phyloP scores from a whole-genome alignment of 2,113 vertebrate genomes.

The Dermatemys mawii region DNA sequence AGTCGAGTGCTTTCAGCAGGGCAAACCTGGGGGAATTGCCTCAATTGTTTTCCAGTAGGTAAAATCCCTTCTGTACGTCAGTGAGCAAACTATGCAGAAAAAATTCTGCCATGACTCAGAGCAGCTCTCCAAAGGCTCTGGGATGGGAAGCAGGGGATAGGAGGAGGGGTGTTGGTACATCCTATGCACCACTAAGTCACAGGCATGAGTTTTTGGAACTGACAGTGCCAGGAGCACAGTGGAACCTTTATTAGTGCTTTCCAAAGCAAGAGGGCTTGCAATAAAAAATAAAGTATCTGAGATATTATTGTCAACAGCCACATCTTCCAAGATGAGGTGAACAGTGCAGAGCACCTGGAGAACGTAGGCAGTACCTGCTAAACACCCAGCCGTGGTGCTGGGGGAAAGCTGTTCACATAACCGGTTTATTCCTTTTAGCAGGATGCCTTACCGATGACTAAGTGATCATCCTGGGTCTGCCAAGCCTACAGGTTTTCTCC shows the following conservation, averaged over 20 bases:
- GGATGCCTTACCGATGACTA: not conserved
- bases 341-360: not conserved
- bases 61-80: not conserved
- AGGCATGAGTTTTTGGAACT: slow-evolving; percentile 53
- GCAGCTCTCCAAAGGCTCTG: not conserved
- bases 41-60: slow-evolving; percentile 22
- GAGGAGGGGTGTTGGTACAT: not conserved
- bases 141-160: not conserved
- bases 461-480: not conserved
- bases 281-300: slow-evolving; percentile 43
- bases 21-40: not conserved
- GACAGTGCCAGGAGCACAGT: not conserved
- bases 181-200: slow-evolving; percentile 44
- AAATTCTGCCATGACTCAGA: slow-evolving; percentile 43
- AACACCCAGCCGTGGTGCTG: not conserved
- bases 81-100: not conserved
- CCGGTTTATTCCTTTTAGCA: not conserved
- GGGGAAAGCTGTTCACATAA: not conserved
- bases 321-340: slow-evolving; percentile 22
- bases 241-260: slow-evolving; percentile 47
- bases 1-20: not conserved
- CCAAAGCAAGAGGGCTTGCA: slow-evolving; percentile 29
- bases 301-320: slow-evolving; percentile 34
- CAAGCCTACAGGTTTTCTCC: rapidly evolving
- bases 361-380: not conserved